Conservation (phyloP, 30 jellyfish, hydroid and myxozoan genomes). For the Rhopilema esculentum region DNA sequence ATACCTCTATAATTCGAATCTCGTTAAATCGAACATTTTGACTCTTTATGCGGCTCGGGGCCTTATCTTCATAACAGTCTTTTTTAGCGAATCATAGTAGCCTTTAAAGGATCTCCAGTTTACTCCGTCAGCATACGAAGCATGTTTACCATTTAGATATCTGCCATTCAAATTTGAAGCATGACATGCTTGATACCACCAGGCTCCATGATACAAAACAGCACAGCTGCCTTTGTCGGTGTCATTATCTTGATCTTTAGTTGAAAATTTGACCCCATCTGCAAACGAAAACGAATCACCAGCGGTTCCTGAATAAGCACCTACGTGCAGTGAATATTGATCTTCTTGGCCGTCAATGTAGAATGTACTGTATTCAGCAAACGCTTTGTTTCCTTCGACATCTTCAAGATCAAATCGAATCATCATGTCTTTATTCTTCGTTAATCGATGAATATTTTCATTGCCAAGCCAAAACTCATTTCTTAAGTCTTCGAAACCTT, state of each 20-base stretch:
- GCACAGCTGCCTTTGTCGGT: not conserved
- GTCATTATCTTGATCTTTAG: slow-evolving; percentile 17
- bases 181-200: not conserved
- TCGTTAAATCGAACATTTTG: too few species aligned
- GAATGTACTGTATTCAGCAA: slow-evolving; percentile 39
- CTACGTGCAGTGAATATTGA: slow-evolving; percentile 1
- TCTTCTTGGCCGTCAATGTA: slow-evolving; percentile 22
- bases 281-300: slow-evolving; percentile 10
- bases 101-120: not conserved
- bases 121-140: slow-evolving; percentile 18
- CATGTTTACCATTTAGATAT: slow-evolving; percentile 5
- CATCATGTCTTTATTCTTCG: slow-evolving; percentile 7
- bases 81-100: not conserved
- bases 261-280: not conserved
- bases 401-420: slow-evolving; percentile 50
- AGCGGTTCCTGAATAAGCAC: slow-evolving; percentile 16
- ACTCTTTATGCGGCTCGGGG: not conserved
- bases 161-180: not conserved
- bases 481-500: slow-evolving; percentile 33
- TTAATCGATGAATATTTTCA: slow-evolving; percentile 43
- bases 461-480: slow-evolving; percentile 59
- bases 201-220: not conserved
- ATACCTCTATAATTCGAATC: too few species aligned
- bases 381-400: slow-evolving; percentile 5
- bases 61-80: not conserved